Base-by-base conservation (phyloP, 2,113 vertebrate genomes). In the Gambusia affinis region DNA sequence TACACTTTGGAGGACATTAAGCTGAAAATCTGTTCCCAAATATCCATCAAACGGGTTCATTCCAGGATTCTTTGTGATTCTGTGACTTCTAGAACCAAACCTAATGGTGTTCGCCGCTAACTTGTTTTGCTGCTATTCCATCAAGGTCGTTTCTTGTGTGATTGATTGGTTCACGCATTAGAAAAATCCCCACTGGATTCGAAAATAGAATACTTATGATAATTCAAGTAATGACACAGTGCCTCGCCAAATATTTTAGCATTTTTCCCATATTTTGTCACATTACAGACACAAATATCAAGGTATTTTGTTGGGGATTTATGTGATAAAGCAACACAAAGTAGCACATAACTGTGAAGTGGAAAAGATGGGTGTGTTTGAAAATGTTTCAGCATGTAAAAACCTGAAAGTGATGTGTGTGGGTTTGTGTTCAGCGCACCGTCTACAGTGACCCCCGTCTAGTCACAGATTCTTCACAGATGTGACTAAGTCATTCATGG, bases 51-150 rank as follows among this genome's bases (percentile, higher is more conserved):
- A 72, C 27, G 44, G 3, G 4, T 11, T 10, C 22, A 60, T 42
- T 7, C 47, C 22, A 54, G 22, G 28, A 31, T 63, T 63, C 14
- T 31, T 63, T 63, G 81, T 75, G 37, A 39, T 54, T 54, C 19
- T 19, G 47, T 54, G 17, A 54, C 47, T 24, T 19, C 7, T 5
- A 54, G 19, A 54, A 54, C 47, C 47, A 54, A 54, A 54, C 4
- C 15, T 54, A 54, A 54, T 54, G 47, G 47, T 54, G 17, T 54
- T 54, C 7, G 17, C 4, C 17, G 17, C 22, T 8, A 54, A 54
- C 17, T 8, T 54, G 47, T 54, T 54, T 54, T 19, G 2, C 19
- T 54, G 19, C 8, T 54, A 24, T 24, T 54, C 47, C 19, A 54
- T 54, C 47, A 24, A 8, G 7, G 19, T 54, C 12, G 35, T 37